A percentile compares a stretch with the other conserved stretches of the same genome.
These are phyloP conservation scores for Osmerus mordax DNA, from an alignment of 2,113 vertebrate genomes.

Conservation along the genomic window DNA sequence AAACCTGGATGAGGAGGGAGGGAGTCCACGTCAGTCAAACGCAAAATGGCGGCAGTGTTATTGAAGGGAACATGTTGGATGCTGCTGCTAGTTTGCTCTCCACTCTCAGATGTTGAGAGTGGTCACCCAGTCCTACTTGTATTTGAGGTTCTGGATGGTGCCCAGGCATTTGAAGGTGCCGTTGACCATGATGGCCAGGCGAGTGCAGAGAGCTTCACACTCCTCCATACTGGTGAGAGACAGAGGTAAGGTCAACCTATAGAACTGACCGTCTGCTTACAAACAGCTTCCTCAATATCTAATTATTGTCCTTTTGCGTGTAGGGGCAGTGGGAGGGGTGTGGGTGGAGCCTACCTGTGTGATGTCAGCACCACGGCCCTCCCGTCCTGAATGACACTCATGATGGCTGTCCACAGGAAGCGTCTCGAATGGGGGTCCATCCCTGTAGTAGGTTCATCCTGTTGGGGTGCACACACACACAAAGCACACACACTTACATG, in stretches of 20 bases:
- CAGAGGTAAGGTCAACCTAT: slow-evolving; percentile 10
- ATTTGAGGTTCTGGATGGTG: slow-evolving; percentile 89
- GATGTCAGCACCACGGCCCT: slow-evolving; percentile 92
- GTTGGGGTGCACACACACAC: slow-evolving; percentile 3
- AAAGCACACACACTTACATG: not conserved
- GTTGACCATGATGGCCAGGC: slow-evolving; percentile 95
- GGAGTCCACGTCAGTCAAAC: not conserved
- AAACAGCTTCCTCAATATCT: not conserved
- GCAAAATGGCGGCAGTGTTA: not conserved
- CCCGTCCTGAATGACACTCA: slow-evolving; percentile 84
- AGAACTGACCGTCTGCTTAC: not conserved
- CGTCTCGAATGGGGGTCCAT: slow-evolving; percentile 94
- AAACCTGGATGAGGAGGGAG: slow-evolving; percentile 71
- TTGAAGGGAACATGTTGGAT: not conserved
- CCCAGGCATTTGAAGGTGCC: slow-evolving; percentile 95
- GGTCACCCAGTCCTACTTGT: slow-evolving; percentile 64
- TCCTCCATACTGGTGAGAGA: slow-evolving; percentile 87
- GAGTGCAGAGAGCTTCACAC: slow-evolving; percentile 93
- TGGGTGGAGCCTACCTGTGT: slow-evolving; percentile 77
- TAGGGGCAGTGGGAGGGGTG: no score
- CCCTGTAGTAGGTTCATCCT: slow-evolving; percentile 96
- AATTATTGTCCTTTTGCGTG: not conserved
- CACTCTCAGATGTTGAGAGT: no score
- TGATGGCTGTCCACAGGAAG: slow-evolving; percentile 90
- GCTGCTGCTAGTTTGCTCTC: no score